Conservation (phyloP, 2,797 vertebrate species). For the Iguana delicatissima region DNA sequence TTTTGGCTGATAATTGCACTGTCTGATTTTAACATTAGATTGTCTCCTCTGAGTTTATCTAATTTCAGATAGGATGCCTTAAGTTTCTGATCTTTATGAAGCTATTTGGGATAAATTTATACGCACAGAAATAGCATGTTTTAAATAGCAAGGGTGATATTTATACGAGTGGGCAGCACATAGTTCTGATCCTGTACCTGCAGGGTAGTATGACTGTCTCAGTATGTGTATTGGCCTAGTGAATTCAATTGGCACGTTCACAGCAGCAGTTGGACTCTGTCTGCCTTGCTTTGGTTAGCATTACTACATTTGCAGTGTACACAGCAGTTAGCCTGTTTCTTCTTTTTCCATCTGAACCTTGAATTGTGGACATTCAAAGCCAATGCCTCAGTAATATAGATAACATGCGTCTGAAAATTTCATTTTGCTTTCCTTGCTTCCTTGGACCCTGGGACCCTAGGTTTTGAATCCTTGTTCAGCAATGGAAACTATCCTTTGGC, state of each 20-base stretch:
- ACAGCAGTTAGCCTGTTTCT: neutral
- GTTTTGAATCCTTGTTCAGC: too few relatives aligned
- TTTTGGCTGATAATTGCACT: neutral
- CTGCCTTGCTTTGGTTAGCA: neutral
- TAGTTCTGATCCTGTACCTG: neutral
- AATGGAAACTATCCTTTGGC: too few relatives aligned
- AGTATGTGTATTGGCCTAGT: neutral
- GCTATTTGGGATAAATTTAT: neutral
- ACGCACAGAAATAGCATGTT: neutral
- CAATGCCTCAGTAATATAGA: neutral
- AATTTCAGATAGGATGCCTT: neutral
- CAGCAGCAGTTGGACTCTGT: neutral
- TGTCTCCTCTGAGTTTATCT: neutral
- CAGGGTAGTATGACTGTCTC: neutral
- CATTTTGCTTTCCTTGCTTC: neutral
- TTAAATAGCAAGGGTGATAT: neutral
- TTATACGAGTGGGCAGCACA: neutral
- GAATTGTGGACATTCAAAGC: neutral
- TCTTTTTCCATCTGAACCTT: neutral
- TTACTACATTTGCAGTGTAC: too few relatives aligned
- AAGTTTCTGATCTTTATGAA: conserved; percentile 1
- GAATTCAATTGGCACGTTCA: conserved; percentile 1
- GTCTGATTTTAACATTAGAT: neutral
- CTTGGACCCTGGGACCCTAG: too few relatives aligned
- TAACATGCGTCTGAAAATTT: neutral